These are phyloP conservation scores for Macrotus californicus DNA, from an alignment of 2,113 vertebrate species.

Conservation along the genomic window DNA sequence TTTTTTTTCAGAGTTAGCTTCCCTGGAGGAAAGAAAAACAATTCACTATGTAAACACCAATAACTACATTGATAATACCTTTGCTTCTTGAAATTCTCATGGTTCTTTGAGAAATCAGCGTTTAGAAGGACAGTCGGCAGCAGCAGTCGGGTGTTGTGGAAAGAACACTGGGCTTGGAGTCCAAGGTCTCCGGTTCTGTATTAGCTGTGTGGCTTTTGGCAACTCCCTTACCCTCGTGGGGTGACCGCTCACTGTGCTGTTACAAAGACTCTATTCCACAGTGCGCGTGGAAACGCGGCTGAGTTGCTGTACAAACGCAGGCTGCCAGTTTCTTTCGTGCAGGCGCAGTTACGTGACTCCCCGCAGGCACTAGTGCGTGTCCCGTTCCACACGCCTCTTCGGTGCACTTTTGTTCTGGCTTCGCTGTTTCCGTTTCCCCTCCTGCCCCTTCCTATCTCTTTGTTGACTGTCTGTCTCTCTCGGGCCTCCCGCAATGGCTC, in stretches of 20 bases:
- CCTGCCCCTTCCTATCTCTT: not conserved
- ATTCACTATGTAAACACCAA: not conserved
- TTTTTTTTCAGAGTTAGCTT: not conserved
- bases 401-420: not conserved
- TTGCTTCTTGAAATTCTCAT: slow-evolving; percentile 8
- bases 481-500: not conserved
- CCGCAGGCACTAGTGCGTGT: not conserved
- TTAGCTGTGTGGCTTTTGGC: not conserved
- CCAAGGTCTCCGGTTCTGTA: not conserved
- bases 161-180: not conserved
- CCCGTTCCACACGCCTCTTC: not conserved
- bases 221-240: not conserved
- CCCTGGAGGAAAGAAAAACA: not conserved
- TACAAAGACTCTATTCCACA: not conserved
- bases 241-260: not conserved
- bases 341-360: not conserved
- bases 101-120: not conserved
- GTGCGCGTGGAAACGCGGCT: not conserved
- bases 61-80: not conserved
- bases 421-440: not conserved
- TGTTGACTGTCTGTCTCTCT: not conserved
- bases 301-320: not conserved
- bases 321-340: not conserved
- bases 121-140: not conserved
- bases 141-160: not conserved